These are phyloP conservation scores for Canis aureus DNA, from an alignment of 2,113 vertebrate genomes.

Conservation along the genomic window DNA sequence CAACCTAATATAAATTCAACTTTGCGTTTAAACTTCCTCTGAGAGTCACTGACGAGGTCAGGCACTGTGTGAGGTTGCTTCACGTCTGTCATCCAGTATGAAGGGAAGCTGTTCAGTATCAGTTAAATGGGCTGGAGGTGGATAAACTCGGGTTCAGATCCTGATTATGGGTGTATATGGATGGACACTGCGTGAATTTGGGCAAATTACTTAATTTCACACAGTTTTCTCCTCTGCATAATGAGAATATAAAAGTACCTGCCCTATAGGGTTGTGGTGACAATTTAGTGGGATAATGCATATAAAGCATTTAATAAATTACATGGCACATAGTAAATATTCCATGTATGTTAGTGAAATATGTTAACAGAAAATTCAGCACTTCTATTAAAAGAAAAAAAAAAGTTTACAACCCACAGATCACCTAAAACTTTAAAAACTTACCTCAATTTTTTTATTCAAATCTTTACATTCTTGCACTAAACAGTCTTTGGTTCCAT, in stretches of 20 bases:
- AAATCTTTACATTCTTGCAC: conserved; percentile 99
- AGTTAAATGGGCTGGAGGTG: background rate
- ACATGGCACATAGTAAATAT: background rate
- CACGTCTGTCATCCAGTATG: background rate
- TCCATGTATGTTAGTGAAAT: background rate
- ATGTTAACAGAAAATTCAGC: background rate
- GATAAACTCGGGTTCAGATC: background rate
- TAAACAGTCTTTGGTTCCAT: conserved; percentile 99
- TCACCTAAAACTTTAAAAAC: conserved; percentile 59
- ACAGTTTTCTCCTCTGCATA: background rate
- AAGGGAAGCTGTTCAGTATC: background rate
- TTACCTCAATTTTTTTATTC: conserved; percentile 99
- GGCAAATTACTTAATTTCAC: conserved; percentile 36
- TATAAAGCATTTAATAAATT: background rate
- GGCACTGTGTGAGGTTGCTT: background rate
- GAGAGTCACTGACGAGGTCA: background rate
- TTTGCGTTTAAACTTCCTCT: background rate
- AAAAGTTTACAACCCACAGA: conserved; percentile 38
- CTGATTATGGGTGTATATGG: background rate
- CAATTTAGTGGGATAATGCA: background rate
- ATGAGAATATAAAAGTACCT: background rate
- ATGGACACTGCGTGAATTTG: background rate
- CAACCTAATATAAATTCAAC: background rate
- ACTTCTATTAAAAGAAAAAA: conserved; percentile 42
- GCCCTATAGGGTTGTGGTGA: background rate